These are phyloP conservation scores for Chironex yamaguchii DNA, from an alignment of 30 jellyfish, hydroid and myxozoan genomes.

Conservation along the genomic window DNA sequence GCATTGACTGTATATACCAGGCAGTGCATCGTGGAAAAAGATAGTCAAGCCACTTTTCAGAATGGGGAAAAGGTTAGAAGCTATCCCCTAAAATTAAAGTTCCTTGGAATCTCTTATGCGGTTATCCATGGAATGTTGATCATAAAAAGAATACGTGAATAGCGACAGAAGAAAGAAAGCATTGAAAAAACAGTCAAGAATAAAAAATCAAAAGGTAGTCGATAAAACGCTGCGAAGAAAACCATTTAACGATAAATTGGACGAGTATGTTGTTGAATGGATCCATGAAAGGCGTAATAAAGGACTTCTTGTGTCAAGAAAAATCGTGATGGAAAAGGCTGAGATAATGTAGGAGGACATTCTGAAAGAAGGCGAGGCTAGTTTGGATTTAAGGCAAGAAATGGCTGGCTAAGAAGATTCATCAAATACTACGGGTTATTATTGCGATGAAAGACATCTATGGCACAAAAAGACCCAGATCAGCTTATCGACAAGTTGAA, in stretches of 20 bases:
- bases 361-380: not conserved
- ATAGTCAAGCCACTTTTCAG: too few relatives aligned
- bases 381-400: not conserved
- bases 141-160: not conserved
- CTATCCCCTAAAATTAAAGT: too few relatives aligned
- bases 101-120: too few relatives aligned
- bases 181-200: not conserved
- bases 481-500: constrained; percentile 3
- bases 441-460: too few relatives aligned
- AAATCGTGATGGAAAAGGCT: too few relatives aligned
- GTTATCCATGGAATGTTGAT: too few relatives aligned
- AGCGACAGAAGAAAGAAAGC: not conserved
- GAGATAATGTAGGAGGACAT: not conserved
- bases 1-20: too few relatives aligned
- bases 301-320: too few relatives aligned
- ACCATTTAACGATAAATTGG: not conserved
- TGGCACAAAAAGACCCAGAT: constrained; percentile 37
- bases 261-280: not conserved
- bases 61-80: too few relatives aligned
- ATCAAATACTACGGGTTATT: not conserved
- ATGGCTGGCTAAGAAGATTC: not conserved
- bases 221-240: not conserved
- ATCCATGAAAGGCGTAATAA: not conserved
- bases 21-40: too few relatives aligned
- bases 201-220: not conserved